Conservation (phyloP, 2,113 vertebrate species). For the Setophaga petechia region DNA sequence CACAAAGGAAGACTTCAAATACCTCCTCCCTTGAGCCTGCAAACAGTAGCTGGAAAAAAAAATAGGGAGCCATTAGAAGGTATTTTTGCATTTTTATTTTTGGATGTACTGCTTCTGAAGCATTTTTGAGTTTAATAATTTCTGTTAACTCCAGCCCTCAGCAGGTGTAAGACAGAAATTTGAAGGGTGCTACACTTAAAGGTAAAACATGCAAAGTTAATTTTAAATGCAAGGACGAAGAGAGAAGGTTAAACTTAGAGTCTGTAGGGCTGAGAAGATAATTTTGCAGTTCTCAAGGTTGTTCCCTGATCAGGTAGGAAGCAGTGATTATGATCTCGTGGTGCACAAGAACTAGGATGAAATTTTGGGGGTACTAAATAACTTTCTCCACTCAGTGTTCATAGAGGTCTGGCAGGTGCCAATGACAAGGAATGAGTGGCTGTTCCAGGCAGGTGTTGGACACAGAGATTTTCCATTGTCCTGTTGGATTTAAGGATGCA, state of each 20-base stretch:
- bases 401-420: neutral
- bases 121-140: neutral
- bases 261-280: neutral
- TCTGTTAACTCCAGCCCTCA: neutral
- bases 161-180: neutral
- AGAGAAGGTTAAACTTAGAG: neutral
- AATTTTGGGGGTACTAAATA: neutral
- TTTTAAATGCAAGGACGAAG: neutral
- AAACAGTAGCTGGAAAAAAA: neutral
- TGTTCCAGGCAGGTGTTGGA: rapidly evolving
- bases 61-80: neutral
- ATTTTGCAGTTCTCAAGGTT: neutral
- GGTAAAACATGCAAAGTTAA: neutral
- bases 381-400: neutral
- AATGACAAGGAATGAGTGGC: neutral
- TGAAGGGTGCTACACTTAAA: neutral
- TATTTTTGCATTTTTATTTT: constrained; percentile 12
- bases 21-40: neutral
- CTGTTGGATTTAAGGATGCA: neutral
- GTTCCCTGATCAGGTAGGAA: neutral
- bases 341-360: neutral
- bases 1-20: neutral
- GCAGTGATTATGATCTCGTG: neutral
- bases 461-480: neutral
- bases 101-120: neutral